Base-by-base conservation (phyloP, 2,888 invertebrate genomes). In the Aquatica leii region DNA sequence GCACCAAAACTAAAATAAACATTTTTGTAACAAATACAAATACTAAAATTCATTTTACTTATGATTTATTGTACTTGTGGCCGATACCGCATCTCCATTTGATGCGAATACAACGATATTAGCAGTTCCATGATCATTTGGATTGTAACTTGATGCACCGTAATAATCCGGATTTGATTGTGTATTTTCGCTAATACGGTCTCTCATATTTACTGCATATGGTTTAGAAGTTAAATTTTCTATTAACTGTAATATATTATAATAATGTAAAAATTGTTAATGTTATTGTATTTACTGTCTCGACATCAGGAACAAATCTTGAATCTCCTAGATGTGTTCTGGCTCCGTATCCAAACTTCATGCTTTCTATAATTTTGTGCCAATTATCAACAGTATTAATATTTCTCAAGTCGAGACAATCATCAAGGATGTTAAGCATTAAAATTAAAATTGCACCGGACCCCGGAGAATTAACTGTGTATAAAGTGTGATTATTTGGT, bases 271-370 rank as follows among this genome's bases (percentile, higher is more conserved):
- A n/a, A n/a, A n/a, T n/a, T n/a, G n/a, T n/a, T n/a, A n/a, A n/a
- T n/a, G n/a, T n/a, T n/a, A n/a, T n/a, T n/a, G n/a, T n/a, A n/a
- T n/a, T n/a, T n/a, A n/a, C n/a, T n/a, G n/a, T n/a, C n/a, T n/a
- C n/a, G n/a, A n/a, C n/a, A n/a, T n/a, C n/a, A n/a, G n/a, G n/a
- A n/a, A n/a, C n/a, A n/a, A n/a, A n/a, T n/a, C n/a, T n/a, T n/a
- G n/a, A n/a, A n/a, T n/a, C n/a, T n/a, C n/a, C n/a, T n/a, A n/a
- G n/a, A n/a, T n/a, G n/a, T n/a, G n/a, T n/a, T n/a, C n/a, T 84
- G 75, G 89, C 87, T 1, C 94, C 97, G 80, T 92, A 97, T 12
- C 92, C 95, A 83, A 90, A 97, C 80, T 98, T 98, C 82, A 95
- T 93, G 1, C 92, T 87, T 79, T 98, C 98, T 5, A 92, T 84